Conservation (phyloP, 2,113 vertebrate species). For the Geococcyx californianus region DNA sequence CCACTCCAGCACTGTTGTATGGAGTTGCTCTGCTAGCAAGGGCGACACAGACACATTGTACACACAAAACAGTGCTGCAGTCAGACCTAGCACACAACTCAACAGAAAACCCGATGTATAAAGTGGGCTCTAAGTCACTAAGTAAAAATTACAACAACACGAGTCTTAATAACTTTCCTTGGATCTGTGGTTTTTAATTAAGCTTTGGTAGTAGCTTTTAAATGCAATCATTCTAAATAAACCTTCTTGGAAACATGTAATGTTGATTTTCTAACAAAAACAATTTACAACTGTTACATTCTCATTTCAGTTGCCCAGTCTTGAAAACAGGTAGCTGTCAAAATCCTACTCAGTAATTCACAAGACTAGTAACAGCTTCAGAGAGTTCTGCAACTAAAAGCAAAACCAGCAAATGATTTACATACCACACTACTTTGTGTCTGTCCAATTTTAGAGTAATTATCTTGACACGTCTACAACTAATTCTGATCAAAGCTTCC, state of each 20-base stretch:
- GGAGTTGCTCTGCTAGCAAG: background rate
- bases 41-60: background rate
- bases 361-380: background rate
- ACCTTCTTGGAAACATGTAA: background rate
- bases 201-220: background rate
- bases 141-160: background rate
- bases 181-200: background rate
- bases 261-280: background rate
- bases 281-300: background rate
- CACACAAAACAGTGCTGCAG: background rate
- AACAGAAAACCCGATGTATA: fast-evolving
- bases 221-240: background rate
- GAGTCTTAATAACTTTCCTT: background rate
- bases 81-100: background rate
- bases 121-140: background rate
- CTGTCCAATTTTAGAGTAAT: background rate
- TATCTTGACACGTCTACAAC: background rate
- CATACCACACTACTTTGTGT: background rate
- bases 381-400: background rate
- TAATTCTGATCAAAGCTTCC: slow-evolving; percentile 20
- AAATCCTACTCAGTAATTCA: background rate
- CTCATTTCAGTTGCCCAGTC: background rate
- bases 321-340: background rate
- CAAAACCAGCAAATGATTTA: background rate
- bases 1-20: background rate